Percentiles rank a stretch among this genome's conserved stretches.
phyloP scores from a whole-genome alignment of 92 coral and sea anemone species.

The Blastomussa wellsi region DNA sequence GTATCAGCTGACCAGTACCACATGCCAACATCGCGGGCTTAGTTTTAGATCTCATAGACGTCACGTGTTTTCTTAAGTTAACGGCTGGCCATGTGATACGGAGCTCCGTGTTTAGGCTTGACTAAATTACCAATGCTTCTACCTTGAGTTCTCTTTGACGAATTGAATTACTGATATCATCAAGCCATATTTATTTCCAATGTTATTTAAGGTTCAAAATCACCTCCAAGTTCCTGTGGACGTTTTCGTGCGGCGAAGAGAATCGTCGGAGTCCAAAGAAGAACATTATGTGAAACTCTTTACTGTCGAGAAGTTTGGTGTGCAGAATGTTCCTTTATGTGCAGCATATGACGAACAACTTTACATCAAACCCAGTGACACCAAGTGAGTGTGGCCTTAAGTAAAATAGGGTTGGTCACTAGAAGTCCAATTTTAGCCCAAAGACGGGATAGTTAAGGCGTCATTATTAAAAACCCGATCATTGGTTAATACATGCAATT shows the following conservation, averaged over 20 bases:
- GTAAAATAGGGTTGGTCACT: background rate
- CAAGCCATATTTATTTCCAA: background rate
- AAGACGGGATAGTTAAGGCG: background rate
- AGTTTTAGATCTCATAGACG: no score
- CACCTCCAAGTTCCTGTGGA: constrained; percentile 78
- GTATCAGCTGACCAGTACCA: no score
- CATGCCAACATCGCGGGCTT: no score
- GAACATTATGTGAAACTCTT: constrained; percentile 36
- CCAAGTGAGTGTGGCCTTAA: constrained; percentile 51
- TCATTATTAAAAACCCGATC: no score
- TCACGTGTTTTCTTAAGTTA: no score
- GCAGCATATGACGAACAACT: constrained; percentile 74
- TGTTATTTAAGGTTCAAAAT: constrained; percentile 63
- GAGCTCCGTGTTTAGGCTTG: no score
- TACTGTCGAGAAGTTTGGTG: constrained; percentile 58
- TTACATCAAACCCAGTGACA: constrained; percentile 62
- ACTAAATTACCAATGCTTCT: no score
- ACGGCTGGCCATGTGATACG: no score
- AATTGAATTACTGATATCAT: background rate
- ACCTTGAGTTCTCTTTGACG: no score
- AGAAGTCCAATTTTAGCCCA: background rate
- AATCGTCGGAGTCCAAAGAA: constrained; percentile 22
- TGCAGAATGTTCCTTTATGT: constrained; percentile 70
- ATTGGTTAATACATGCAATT: no score
- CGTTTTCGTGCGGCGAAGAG: constrained; percentile 51